phyloP scores from a whole-genome alignment of 2,113 vertebrate genomes.

The Mohoua ochrocephala region DNA sequence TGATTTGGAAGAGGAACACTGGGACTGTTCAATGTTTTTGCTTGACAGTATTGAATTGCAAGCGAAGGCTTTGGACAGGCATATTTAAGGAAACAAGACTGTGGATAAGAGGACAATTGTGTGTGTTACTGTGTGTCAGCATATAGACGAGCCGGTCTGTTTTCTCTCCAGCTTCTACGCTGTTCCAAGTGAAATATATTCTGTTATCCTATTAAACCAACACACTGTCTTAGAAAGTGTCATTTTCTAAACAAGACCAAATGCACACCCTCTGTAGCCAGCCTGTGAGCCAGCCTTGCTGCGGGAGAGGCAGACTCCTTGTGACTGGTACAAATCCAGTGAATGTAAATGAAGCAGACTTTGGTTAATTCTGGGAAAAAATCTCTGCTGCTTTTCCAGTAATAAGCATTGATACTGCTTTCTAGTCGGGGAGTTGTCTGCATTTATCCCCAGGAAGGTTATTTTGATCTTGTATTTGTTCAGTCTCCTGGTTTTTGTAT shows the following conservation, averaged over 20 bases:
- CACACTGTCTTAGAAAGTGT: background rate
- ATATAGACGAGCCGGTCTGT: background rate
- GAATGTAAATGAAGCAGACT: background rate
- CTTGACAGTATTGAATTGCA: background rate
- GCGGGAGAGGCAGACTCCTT: rapidly evolving
- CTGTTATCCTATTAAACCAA: background rate
- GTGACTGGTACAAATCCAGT: background rate
- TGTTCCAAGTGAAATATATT: background rate
- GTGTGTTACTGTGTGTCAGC: background rate
- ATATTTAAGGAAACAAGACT: background rate
- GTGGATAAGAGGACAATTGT: background rate
- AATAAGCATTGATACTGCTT: background rate
- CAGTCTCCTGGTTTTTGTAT: background rate
- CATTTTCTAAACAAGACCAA: background rate
- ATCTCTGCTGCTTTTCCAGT: background rate
- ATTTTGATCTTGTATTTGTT: background rate
- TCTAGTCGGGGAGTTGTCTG: background rate
- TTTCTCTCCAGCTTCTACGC: background rate
- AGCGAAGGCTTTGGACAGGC: background rate
- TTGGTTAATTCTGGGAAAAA: background rate
- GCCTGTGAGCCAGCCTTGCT: background rate
- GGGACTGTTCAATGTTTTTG: background rate
- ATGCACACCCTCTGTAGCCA: background rate
- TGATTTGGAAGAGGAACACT: background rate
- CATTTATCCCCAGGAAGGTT: background rate